Base-by-base conservation (phyloP, 23 tunicate genomes). In the Ciona savignyi region DNA sequence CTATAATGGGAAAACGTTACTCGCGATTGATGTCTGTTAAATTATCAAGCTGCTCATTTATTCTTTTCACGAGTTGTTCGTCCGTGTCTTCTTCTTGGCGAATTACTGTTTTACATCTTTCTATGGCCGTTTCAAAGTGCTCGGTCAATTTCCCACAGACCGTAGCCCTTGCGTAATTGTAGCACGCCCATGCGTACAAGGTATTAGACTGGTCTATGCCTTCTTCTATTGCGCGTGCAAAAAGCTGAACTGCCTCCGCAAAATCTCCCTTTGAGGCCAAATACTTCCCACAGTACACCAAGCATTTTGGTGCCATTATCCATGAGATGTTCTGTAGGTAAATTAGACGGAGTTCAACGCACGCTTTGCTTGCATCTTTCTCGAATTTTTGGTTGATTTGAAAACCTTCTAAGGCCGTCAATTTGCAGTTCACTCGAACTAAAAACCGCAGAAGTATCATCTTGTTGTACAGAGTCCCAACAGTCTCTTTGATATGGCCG, bases 221-320 rank as follows among this genome's bases (percentile, higher is more conserved):
- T 70, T 35, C 34, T 29, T 82, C 68, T 2, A 82, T 34, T 56
- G 42, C 78, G 33, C 68, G 42, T 1, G 11, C 27, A 33, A 67
- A 82, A 62, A 73, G 68, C 1, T 56, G 28, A 42, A 75, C 51
- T 4, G 80, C 75, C 0, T 35, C 25, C 2, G 51, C 73, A 32
- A n/a, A 74, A 31, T 82, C 48, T 1, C 66, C 63, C 34, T 51
- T 82, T 32, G 68, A 64, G 3, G 80, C 87, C 31, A 64, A 60
- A 33, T 82, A 82, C 62, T 81, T 82, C 23, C 81, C 87, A 74
- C 80, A 74, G 33, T 75, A 75, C 49, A 82, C 68, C 24, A 75
- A 21, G 34, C 87, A 82, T 28, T 75, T 67, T 4, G 72, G 68
- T 11, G 81, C 69, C 49, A 77, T 33, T 33, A 68, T 67, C 35